Evolutionary conservation across 2,888 invertebrate species (phyloP).

Genomic region (Leucophenga montana): DNA sequence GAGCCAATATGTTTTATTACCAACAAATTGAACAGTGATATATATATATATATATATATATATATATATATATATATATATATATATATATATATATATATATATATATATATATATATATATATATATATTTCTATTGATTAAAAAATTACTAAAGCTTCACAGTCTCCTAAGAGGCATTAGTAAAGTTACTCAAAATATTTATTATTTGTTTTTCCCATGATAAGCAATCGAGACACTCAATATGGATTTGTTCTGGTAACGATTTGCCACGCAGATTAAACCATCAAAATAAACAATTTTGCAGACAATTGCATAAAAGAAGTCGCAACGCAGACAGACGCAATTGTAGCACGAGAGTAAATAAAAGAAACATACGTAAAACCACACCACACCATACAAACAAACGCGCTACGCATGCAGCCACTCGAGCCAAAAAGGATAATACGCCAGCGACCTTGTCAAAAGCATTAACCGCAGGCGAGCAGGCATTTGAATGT

Average conservation of each 20-base stretch:
- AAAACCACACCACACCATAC: background rate
- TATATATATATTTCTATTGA: too few species aligned
- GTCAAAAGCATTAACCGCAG: conserved; percentile 43
- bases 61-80: too few species aligned
- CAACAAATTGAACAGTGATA: too few species aligned
- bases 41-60: too few species aligned
- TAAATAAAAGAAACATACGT: conserved; percentile 3
- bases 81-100: too few species aligned
- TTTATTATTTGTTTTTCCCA: background rate
- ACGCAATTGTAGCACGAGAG: background rate
- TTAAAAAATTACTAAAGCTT: too few species aligned
- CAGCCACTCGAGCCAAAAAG: background rate
- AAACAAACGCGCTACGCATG: background rate
- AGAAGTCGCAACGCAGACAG: conserved; percentile 36
- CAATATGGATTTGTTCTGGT: conserved; percentile 25
- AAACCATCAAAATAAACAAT: conserved; percentile 62
- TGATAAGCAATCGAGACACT: conserved; percentile 27
- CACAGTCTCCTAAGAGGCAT: too few species aligned
- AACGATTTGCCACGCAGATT: conserved; percentile 55
- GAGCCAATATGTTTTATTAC: too few species aligned
- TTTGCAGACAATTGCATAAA: conserved; percentile 59
- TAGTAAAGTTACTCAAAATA: too few species aligned
- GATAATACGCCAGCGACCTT: conserved; percentile 18
- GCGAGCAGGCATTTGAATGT: conserved; percentile 41
- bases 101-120: too few species aligned